phyloP scores from a whole-genome alignment of 1,140 invertebrate species.

The Chironomus tepperi region DNA sequence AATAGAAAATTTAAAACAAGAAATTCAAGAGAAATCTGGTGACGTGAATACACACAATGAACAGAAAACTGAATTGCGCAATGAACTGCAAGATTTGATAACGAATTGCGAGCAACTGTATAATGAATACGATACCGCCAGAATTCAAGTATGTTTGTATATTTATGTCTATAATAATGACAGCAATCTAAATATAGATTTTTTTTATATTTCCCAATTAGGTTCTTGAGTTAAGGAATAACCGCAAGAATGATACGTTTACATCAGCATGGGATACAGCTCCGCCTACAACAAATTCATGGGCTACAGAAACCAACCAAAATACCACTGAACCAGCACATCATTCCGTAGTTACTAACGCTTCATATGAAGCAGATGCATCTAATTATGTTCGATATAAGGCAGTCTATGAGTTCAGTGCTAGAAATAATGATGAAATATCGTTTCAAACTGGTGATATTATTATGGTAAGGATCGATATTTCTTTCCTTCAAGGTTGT shows the following conservation, averaged over 20 bases:
- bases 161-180: too few relatives aligned
- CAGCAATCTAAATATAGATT: background rate
- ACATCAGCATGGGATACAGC: conserved; percentile 40
- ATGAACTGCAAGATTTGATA: conserved; percentile 41
- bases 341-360: conserved; percentile 30
- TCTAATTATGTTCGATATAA: conserved; percentile 62
- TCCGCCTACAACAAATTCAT: conserved; percentile 33
- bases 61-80: conserved; percentile 62
- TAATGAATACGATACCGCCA: conserved; percentile 48
- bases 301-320: conserved; percentile 43
- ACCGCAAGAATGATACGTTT: conserved; percentile 37
- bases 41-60: conserved; percentile 78
- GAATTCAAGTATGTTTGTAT: conserved; percentile 38
- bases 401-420: conserved; percentile 89
- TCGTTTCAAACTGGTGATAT: conserved; percentile 90
- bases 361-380: conserved; percentile 36
- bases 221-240: conserved; percentile 47
- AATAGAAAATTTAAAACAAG: conserved; percentile 50
- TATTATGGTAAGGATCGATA: conserved; percentile 56
- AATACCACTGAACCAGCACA: conserved; percentile 24
- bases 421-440: conserved; percentile 87
- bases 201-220: conserved; percentile 28
- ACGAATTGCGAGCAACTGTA: conserved; percentile 52
- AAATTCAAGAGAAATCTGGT: conserved; percentile 65
- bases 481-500: conserved; percentile 36